Base-by-base conservation (phyloP, 2,888 invertebrate species). In the Cynaeus angustus region DNA sequence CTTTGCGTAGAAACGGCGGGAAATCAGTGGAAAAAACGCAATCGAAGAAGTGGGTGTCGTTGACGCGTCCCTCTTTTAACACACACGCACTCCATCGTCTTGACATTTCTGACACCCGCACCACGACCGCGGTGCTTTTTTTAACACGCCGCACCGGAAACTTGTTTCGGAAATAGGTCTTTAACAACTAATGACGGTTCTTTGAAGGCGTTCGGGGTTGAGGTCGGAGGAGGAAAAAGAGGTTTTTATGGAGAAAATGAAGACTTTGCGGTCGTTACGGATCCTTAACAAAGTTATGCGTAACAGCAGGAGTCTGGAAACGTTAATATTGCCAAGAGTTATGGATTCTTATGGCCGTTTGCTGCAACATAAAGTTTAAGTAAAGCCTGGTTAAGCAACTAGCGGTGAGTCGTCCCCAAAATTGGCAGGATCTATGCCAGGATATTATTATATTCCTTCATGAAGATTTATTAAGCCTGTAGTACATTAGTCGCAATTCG, bases 101-200 rank as follows among this genome's bases (percentile, higher is more conserved):
- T 72, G 74, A 73, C 74, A 70, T 59, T 73, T 72, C 46, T 68
- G 70, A 72, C 74, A 71, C 68, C 66, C 66, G 61, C 72, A 64
- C 66, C 53, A 48, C 70, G 66, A 66, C 71, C 67, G 62, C 59
- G 50, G 41, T 30, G 61, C 53, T 68, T 71, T 65, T 61, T 65
- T 55, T 61, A 59, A 67, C 65, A 33, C 68, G 33, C 55, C 66
- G 46, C 77, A 76, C 81, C 81, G 82, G 82, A 82, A 81, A 80
- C 80, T 78, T 81, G 83, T 82, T 81, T 83, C 81, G 83, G 83
- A 83, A 83, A 83, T 83, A 80, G 81, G 80, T 81, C 78, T 82
- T 83, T 83, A 83, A 80, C 80, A 80, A 75, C 78, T 82, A 81
- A 81, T 78, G 80, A 80, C 77, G 75, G 70, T 68, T 77, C 79